A percentile compares a stretch with the other conserved stretches of the same genome.
These are phyloP conservation scores for Bilobella aurantiaca DNA, from an alignment of 1,140 invertebrate genomes.

Conservation along the genomic window DNA sequence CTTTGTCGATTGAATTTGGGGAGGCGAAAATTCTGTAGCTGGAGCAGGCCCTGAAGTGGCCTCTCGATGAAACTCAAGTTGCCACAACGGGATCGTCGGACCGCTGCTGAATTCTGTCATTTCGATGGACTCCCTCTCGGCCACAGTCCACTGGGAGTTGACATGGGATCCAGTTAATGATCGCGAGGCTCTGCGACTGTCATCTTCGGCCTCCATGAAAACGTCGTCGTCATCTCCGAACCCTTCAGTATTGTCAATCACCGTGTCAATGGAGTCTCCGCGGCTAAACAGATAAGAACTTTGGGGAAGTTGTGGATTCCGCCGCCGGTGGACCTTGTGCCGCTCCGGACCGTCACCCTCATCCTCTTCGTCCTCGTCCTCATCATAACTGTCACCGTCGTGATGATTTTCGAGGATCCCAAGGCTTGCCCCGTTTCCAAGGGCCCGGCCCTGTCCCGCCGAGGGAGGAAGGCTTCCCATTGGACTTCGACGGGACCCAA, in stretches of 20 bases:
- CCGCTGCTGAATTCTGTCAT: conserved; percentile 47
- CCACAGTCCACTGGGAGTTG: conserved; percentile 34
- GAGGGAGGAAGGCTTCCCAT: conserved; percentile 23
- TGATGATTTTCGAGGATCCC: conserved; percentile 19
- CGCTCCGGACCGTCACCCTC: conserved; percentile 20
- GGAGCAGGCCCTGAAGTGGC: conserved; percentile 3
- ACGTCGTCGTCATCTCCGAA: conserved; percentile 30
- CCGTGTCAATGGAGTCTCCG: conserved; percentile 49
- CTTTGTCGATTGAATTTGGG: no score
- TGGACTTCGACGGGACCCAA: background rate
- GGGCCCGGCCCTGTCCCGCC: conserved; percentile 24
- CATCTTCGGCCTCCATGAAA: conserved; percentile 15
- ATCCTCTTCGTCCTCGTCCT: conserved; percentile 37
- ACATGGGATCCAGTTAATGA: conserved; percentile 16
- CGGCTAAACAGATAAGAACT: conserved; percentile 34
- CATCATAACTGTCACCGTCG: conserved; percentile 20
- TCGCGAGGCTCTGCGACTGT: background rate
- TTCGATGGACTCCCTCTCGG: conserved; percentile 48
- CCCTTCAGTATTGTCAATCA: conserved; percentile 38
- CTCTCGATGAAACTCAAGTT: conserved; percentile 35
- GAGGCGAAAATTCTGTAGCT: background rate
- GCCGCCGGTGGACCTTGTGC: background rate
- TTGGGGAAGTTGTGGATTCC: background rate
- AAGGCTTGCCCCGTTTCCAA: conserved; percentile 22
- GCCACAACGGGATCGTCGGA: conserved; percentile 39